Conservation (phyloP, 2,888 invertebrate genomes). For the Autographa pulchrina region DNA sequence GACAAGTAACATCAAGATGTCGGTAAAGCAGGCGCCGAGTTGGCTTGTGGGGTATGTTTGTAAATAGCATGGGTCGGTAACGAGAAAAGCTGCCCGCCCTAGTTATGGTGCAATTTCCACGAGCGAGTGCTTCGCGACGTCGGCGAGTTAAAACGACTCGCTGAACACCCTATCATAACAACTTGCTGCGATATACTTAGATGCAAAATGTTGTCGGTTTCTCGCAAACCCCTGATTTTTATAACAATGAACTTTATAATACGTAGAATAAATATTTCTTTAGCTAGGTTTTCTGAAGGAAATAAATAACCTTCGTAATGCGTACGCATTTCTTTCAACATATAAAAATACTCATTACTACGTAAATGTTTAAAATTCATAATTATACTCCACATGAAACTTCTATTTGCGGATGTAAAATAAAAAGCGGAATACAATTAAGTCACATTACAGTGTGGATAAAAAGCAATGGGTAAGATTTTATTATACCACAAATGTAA, state of each 20-base stretch:
- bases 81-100: constrained; percentile 9
- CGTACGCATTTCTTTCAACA: background rate
- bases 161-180: constrained; percentile 8
- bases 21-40: constrained; percentile 76
- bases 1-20: constrained; percentile 75
- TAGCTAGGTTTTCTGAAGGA: background rate
- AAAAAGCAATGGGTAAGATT: constrained; percentile 2
- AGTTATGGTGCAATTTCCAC: constrained; percentile 5
- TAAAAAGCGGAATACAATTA: background rate
- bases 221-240: background rate
- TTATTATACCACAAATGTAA: constrained; percentile 15
- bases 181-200: background rate
- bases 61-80: constrained; percentile 26
- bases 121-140: constrained; percentile 5
- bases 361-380: background rate
- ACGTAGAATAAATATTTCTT: background rate
- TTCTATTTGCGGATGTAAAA: background rate
- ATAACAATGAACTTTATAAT: background rate
- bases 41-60: constrained; percentile 18
- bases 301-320: background rate
- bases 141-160: constrained; percentile 6
- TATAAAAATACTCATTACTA: background rate
- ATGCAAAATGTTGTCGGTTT: background rate
- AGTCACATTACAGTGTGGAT: background rate
- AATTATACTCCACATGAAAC: background rate